A percentile compares a stretch with the other conserved stretches of the same genome.
These are phyloP conservation scores for Apteryx mantelli DNA, from an alignment of 2,113 vertebrate species.

Conservation along the genomic window DNA sequence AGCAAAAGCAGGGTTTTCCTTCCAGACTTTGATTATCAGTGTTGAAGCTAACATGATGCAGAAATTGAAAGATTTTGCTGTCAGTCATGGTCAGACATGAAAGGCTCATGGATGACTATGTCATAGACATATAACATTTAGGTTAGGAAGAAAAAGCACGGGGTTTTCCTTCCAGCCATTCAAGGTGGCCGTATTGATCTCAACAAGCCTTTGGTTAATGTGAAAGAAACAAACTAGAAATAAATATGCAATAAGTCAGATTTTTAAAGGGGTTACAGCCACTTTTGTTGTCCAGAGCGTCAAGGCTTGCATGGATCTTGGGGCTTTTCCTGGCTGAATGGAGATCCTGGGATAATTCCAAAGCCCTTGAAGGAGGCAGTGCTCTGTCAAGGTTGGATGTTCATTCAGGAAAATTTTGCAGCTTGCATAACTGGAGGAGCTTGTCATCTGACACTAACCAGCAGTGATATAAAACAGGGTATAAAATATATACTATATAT, in stretches of 20 bases:
- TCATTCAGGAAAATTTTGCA: neutral
- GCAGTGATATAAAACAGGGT: neutral
- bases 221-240: neutral
- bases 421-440: neutral
- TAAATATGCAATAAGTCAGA: neutral
- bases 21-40: fast-evolving
- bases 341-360: neutral
- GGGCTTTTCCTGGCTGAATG: neutral
- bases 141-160: neutral
- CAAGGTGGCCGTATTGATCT: neutral
- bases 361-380: neutral
- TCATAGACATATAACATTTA: neutral
- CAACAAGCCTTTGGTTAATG: neutral
- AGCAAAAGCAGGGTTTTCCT: neutral
- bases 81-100: neutral
- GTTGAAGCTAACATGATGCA: neutral
- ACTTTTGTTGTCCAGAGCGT: neutral
- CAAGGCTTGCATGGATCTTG: neutral
- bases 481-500: neutral
- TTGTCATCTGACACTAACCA: neutral
- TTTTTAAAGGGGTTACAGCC: neutral
- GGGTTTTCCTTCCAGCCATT: neutral
- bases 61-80: neutral
- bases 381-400: neutral
- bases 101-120: neutral